Conservation (phyloP, 2,888 invertebrate species). For the Scrobipalpa atriplicella region DNA sequence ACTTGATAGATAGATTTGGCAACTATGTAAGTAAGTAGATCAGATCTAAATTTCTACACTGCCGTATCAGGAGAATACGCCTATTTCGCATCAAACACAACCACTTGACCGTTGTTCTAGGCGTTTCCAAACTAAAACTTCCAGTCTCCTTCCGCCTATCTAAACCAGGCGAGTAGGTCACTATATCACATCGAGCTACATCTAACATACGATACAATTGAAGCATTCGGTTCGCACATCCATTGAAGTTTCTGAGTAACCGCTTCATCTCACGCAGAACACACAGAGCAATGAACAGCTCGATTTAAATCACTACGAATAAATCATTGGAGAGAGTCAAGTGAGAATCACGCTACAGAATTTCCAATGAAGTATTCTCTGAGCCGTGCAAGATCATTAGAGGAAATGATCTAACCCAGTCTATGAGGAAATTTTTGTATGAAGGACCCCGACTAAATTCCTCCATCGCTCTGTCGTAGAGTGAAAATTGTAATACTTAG, state of each 20-base stretch:
- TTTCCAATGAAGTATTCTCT: conserved; percentile 67
- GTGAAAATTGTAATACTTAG: too few relatives aligned
- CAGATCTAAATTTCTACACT: too few relatives aligned
- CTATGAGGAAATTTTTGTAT: too few relatives aligned
- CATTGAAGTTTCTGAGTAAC: conserved; percentile 41
- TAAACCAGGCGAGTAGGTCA: conserved; percentile 48
- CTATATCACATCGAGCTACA: conserved; percentile 42
- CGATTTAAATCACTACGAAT: conserved; percentile 39
- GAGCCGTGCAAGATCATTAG: conserved; percentile 33
- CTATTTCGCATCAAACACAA: conserved; percentile 13
- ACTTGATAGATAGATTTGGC: too few relatives aligned
- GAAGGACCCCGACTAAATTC: too few relatives aligned
- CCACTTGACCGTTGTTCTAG: conserved; percentile 43
- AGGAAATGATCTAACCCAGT: too few relatives aligned
- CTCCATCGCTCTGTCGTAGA: too few relatives aligned
- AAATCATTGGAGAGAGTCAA: conserved; percentile 55
- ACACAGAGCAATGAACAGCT: conserved; percentile 46
- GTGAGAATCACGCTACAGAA: conserved; percentile 59
- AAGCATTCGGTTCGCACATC: conserved; percentile 37
- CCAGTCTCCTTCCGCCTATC: conserved; percentile 37
- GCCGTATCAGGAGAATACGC: neutral
- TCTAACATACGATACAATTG: conserved; percentile 36
- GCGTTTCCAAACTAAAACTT: conserved; percentile 33
- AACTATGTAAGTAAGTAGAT: too few relatives aligned
- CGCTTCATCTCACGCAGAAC: conserved; percentile 32